phyloP scores from a whole-genome alignment of 2,797 vertebrate genomes.

The Rhodeus uyekii region DNA sequence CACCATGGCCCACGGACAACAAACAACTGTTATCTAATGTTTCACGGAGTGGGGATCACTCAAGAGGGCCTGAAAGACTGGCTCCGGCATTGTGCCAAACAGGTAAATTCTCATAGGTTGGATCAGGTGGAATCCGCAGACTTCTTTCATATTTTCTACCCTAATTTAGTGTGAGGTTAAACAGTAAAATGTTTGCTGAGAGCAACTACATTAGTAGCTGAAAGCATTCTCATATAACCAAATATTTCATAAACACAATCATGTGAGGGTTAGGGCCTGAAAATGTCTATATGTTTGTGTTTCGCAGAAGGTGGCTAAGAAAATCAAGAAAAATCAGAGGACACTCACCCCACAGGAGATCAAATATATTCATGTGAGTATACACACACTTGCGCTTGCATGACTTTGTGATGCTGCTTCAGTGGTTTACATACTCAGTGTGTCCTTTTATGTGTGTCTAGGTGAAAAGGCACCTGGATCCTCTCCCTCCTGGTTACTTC shows the following conservation, averaged over 20 bases:
- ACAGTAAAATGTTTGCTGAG: background rate
- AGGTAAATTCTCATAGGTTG: constrained; percentile 73
- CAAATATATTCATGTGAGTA: constrained; percentile 90
- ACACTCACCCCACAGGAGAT: constrained; percentile 89
- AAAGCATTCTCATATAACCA: background rate
- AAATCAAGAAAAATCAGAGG: constrained; percentile 84
- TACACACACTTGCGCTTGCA: background rate
- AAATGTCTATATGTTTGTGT: background rate
- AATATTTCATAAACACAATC: constrained; percentile 3
- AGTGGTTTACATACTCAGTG: background rate
- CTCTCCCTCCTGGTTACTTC: constrained; percentile 90
- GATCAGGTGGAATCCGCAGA: background rate
- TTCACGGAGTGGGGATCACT: constrained; percentile 87
- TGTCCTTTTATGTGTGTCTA: constrained; percentile 60
- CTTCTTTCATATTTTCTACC: background rate
- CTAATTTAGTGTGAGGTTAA: background rate
- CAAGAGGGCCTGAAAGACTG: constrained; percentile 89
- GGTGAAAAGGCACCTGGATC: constrained; percentile 88
- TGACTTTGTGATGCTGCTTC: background rate
- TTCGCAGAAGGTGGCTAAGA: constrained; percentile 85
- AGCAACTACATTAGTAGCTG: background rate
- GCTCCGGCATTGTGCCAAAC: constrained; percentile 90
- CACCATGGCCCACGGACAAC: constrained; percentile 55
- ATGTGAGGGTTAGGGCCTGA: background rate
- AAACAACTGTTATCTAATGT: constrained; percentile 84